phyloP scores from a whole-genome alignment of 1,140 invertebrate genomes.

The Thaumetopoea pityocampa region DNA sequence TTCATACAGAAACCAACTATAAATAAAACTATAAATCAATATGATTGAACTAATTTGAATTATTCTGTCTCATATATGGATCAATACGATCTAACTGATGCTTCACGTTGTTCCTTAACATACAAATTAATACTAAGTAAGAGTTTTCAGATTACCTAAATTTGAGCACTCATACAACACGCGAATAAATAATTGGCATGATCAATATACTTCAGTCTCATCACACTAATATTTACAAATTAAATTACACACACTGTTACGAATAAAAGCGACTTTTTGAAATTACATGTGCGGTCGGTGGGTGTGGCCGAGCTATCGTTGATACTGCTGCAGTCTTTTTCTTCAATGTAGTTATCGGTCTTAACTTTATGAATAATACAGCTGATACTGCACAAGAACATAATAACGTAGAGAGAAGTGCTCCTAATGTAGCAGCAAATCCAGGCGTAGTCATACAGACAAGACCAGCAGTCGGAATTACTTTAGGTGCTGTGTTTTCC shows the following conservation, averaged over 20 bases:
- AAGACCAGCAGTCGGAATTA: slow-evolving; percentile 83
- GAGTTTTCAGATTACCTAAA: slow-evolving; percentile 24
- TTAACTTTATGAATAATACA: slow-evolving; percentile 86
- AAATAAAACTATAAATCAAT: slow-evolving; percentile 9
- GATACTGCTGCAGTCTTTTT: slow-evolving; percentile 76
- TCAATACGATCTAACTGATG: slow-evolving; percentile 28
- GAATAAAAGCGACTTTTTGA: slow-evolving; percentile 71
- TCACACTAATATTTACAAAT: slow-evolving; percentile 74
- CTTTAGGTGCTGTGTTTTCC: slow-evolving; percentile 76
- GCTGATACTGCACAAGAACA: slow-evolving; percentile 90
- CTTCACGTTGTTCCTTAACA: slow-evolving; percentile 7
- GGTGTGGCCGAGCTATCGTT: slow-evolving; percentile 60
- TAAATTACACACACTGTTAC: slow-evolving; percentile 56
- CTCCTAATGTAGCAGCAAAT: slow-evolving; percentile 89
- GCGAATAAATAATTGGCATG: slow-evolving; percentile 49
- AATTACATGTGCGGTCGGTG: slow-evolving; percentile 55
- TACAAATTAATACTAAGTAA: slow-evolving; percentile 16
- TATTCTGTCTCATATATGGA: slow-evolving; percentile 17
- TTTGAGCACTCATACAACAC: slow-evolving; percentile 47
- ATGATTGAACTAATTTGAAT: slow-evolving; percentile 9
- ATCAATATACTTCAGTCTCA: slow-evolving; percentile 68
- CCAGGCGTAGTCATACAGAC: slow-evolving; percentile 95
- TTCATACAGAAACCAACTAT: slow-evolving; percentile 5
- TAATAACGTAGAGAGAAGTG: slow-evolving; percentile 87
- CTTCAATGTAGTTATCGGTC: slow-evolving; percentile 79